phyloP scores from a whole-genome alignment of 2,888 invertebrate genomes.

The Anoplius nigerrimus region DNA sequence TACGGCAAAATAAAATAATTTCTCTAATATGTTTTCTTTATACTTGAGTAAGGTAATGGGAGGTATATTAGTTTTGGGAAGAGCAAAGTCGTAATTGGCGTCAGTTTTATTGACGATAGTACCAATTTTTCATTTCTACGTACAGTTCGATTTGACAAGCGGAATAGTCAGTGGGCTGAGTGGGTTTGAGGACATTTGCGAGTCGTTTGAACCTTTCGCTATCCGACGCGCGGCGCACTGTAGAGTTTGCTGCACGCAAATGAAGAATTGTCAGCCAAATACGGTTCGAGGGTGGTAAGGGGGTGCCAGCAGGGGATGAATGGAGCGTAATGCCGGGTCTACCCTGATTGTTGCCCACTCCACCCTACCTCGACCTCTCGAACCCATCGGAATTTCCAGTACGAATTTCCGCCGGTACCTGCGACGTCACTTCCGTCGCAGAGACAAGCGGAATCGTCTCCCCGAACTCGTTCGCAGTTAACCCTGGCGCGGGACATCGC shows the following conservation, averaged over 20 bases:
- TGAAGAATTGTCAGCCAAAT: constrained; percentile 75
- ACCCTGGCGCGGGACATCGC: constrained; percentile 26
- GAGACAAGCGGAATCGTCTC: constrained; percentile 58
- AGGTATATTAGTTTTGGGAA: too few species aligned
- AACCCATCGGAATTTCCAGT: constrained; percentile 71
- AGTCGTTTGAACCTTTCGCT: constrained; percentile 57
- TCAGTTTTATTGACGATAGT: too few species aligned
- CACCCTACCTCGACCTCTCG: constrained; percentile 60
- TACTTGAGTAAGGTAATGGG: too few species aligned
- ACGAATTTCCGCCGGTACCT: constrained; percentile 69
- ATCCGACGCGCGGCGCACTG: constrained; percentile 46
- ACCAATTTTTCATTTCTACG: too few species aligned
- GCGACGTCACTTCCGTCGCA: constrained; percentile 68
- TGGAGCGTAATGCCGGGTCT: constrained; percentile 74
- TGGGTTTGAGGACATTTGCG: constrained; percentile 34
- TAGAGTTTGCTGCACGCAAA: constrained; percentile 72
- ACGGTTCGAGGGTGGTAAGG: constrained; percentile 59
- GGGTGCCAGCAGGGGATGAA: constrained; percentile 66
- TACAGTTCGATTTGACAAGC: constrained; percentile 29
- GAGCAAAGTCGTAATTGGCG: too few species aligned
- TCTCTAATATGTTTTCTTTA: too few species aligned
- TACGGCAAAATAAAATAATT: too few species aligned
- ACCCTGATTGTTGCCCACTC: constrained; percentile 72
- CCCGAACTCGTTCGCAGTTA: constrained; percentile 45
- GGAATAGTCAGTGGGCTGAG: constrained; percentile 30